Percentiles rank a stretch among this genome's conserved stretches.
Evolutionary conservation across 1,140 invertebrate genomes (phyloP).

Genomic region (Heliconius himera): DNA sequence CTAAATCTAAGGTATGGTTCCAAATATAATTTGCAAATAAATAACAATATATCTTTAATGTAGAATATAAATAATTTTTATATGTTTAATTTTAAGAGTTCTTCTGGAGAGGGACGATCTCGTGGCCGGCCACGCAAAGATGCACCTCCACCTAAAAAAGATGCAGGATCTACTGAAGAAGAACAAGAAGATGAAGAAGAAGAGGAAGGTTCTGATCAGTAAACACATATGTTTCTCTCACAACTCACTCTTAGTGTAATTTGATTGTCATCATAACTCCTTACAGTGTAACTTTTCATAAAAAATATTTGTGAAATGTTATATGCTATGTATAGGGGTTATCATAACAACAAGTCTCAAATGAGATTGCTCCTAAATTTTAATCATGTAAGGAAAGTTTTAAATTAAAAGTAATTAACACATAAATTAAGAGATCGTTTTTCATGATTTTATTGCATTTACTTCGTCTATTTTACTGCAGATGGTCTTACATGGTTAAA

Average conservation of each 20-base stretch:
- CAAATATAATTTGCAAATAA: constrained; percentile 5
- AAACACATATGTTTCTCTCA: constrained; percentile 60
- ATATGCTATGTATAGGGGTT: constrained; percentile 52
- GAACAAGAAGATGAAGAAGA: constrained; percentile 80
- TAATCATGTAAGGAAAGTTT: constrained; percentile 65
- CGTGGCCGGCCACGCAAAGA: constrained; percentile 79
- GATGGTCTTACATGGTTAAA: constrained; percentile 65
- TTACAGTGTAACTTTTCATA: constrained; percentile 43
- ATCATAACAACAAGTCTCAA: constrained; percentile 74
- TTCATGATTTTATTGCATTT: constrained; percentile 64
- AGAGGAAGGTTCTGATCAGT: constrained; percentile 80
- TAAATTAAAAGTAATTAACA: constrained; percentile 53
- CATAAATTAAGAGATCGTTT: constrained; percentile 52
- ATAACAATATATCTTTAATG: background rate
- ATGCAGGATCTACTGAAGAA: constrained; percentile 76
- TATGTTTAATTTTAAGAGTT: constrained; percentile 48
- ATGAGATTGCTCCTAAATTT: constrained; percentile 69
- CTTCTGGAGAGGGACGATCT: constrained; percentile 70
- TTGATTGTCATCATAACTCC: constrained; percentile 76
- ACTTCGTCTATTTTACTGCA: constrained; percentile 51
- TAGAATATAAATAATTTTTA: background rate
- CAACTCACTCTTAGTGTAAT: constrained; percentile 76
- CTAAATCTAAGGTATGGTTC: constrained; percentile 69
- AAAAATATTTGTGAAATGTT: constrained; percentile 28
- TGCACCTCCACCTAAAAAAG: constrained; percentile 75